Conservation (phyloP, 1,140 invertebrate species). For the Delia radicum region DNA sequence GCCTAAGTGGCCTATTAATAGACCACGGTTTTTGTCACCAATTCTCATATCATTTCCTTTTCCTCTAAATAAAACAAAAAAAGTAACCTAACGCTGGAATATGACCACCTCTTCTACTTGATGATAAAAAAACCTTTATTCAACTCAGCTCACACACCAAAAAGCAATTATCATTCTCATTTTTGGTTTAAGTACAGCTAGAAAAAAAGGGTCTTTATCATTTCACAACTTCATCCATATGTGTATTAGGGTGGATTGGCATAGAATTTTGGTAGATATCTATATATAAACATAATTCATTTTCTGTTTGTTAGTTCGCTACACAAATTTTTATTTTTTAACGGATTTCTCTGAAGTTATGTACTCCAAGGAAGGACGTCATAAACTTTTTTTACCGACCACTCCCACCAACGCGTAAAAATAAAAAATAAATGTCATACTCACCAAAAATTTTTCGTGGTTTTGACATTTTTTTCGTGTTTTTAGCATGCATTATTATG, state of each 20-base stretch:
- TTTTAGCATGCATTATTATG: too few species aligned
- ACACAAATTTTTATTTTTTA: too few species aligned
- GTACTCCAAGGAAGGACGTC: too few species aligned
- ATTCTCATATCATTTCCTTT: not conserved
- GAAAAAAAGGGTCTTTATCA: not conserved
- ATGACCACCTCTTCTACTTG: not conserved
- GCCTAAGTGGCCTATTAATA: slow-evolving; percentile 22
- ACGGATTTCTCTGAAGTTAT: too few species aligned
- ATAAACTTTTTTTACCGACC: not conserved
- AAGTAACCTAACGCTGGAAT: not conserved
- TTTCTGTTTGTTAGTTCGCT: too few species aligned
- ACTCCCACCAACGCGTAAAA: not conserved
- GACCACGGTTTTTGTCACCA: slow-evolving; percentile 19
- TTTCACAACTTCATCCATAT: not conserved
- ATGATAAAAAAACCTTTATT: not conserved
- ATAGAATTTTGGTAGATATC: not conserved
- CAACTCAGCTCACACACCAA: not conserved
- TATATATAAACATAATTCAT: too few species aligned
- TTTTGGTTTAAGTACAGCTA: slow-evolving; percentile 7
- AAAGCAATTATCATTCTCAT: slow-evolving; percentile 14
- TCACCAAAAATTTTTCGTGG: too few species aligned
- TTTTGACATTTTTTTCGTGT: too few species aligned
- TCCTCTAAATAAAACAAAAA: not conserved
- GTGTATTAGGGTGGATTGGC: not conserved
- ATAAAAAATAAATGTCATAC: too few species aligned